Conservation (phyloP, 2,888 invertebrate species). For the Flexamia atlantica region DNA sequence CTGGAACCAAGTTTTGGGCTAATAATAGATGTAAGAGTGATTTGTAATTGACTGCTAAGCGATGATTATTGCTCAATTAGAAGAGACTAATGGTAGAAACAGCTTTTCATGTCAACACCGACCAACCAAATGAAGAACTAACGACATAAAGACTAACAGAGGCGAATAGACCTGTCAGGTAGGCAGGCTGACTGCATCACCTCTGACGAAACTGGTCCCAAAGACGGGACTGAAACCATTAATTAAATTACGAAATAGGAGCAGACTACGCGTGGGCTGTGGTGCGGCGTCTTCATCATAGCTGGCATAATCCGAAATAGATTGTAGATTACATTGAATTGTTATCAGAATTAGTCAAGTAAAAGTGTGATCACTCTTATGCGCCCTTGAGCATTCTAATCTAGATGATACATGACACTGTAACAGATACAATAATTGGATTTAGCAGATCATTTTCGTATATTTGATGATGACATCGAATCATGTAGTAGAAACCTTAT, state of each 20-base stretch:
- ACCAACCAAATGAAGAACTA: background rate
- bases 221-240: background rate
- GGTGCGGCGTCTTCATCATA: background rate
- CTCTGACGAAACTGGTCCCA: background rate
- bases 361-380: too few species aligned
- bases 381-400: too few species aligned
- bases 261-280: background rate
- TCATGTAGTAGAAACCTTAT: too few species aligned
- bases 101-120: background rate
- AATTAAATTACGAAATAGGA: constrained; percentile 16
- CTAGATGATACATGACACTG: too few species aligned
- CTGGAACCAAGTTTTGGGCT: too few species aligned
- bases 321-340: background rate
- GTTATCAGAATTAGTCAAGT: background rate
- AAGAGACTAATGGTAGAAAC: background rate
- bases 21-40: too few species aligned
- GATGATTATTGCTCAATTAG: background rate
- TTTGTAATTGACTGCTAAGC: too few species aligned
- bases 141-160: background rate
- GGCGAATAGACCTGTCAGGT: background rate
- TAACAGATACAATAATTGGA: too few species aligned
- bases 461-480: too few species aligned
- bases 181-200: background rate
- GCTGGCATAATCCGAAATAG: background rate
- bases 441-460: too few species aligned